Evolutionary conservation across 1,140 invertebrate species (phyloP).

Genomic region (Drosophila kepulauana): DNA sequence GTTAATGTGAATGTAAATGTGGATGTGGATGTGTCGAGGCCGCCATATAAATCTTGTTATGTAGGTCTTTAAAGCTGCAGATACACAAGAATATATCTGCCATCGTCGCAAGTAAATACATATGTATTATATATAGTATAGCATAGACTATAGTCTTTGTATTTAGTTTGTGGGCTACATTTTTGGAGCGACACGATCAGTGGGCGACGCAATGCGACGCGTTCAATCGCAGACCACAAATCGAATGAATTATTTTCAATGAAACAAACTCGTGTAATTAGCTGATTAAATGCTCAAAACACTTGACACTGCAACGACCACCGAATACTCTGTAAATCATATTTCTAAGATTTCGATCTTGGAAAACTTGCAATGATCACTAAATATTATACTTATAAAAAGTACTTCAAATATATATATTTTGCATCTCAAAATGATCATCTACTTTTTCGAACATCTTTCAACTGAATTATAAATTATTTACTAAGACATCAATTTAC

Average conservation of each 20-base stretch:
- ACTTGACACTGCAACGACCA: background rate
- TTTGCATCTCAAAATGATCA: no score
- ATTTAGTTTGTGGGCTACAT: slow-evolving; percentile 51
- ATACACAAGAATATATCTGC: slow-evolving; percentile 13
- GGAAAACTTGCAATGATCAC: background rate
- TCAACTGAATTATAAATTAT: no score
- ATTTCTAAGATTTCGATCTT: no score
- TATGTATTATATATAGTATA: slow-evolving; percentile 4
- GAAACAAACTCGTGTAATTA: slow-evolving; percentile 4
- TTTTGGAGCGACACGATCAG: slow-evolving; percentile 50
- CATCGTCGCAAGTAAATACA: slow-evolving; percentile 23
- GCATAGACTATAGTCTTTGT: slow-evolving; percentile 1
- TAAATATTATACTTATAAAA: no score
- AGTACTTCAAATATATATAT: no score
- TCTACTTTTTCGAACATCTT: no score
- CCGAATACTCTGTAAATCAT: background rate
- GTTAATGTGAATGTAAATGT: background rate
- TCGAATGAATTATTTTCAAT: slow-evolving; percentile 6
- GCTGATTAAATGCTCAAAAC: slow-evolving; percentile 10
- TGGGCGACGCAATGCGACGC: slow-evolving; percentile 5
- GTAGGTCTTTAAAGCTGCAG: slow-evolving; percentile 34
- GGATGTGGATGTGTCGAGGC: slow-evolving; percentile 55
- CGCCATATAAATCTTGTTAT: slow-evolving; percentile 42
- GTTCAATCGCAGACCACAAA: background rate
- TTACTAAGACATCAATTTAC: no score